phyloP scores from a whole-genome alignment of 2,888 invertebrate species.

The Mylabris sibirica region DNA sequence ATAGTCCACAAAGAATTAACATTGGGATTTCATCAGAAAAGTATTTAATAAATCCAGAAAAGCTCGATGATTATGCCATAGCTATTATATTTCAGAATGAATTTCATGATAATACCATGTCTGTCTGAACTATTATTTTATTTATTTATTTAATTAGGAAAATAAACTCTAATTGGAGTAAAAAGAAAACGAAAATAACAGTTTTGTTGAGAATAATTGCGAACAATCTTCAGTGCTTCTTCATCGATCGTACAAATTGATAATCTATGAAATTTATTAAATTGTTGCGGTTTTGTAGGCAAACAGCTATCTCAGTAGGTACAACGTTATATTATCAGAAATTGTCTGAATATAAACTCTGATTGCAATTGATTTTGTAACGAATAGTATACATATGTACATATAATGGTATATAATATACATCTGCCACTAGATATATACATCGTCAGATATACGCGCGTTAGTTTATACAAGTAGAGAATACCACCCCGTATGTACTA shows the following conservation, averaged over 20 bases:
- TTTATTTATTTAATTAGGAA: no score
- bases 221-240: neutral
- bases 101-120: no score
- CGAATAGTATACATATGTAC: constrained; percentile 16
- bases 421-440: neutral
- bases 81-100: no score
- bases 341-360: constrained; percentile 26
- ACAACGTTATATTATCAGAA: constrained; percentile 15
- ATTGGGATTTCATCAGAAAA: no score
- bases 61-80: no score
- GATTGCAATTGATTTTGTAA: constrained; percentile 25
- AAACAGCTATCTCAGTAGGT: constrained; percentile 18
- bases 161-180: neutral
- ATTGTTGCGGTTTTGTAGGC: neutral
- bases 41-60: no score
- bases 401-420: constrained; percentile 14
- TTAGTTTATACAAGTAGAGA: no score
- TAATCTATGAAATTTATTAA: neutral
- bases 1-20: no score
- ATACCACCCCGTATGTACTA: no score
- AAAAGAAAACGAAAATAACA: neutral
- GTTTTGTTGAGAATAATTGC: neutral
- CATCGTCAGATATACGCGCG: no score
- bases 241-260: neutral
- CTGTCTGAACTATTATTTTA: no score